Base-by-base conservation (phyloP, 2,113 vertebrate genomes). In the Atherinomorus stipes region DNA sequence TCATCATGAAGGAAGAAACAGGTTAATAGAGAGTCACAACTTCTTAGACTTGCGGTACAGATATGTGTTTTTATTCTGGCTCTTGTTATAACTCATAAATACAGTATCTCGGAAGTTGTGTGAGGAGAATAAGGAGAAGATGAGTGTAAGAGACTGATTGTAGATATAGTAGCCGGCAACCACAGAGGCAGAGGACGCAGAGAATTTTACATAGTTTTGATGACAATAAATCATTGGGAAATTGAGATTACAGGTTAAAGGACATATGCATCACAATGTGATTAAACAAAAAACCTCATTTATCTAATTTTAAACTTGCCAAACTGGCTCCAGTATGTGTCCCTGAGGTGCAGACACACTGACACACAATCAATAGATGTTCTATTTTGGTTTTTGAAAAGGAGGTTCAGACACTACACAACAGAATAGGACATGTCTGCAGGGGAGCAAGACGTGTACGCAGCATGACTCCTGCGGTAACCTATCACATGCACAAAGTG, bases 241-340 rank as follows among this genome's bases (percentile, higher is more conserved):
- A 22, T 21, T 65, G 65, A 78, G 61, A 80, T 80, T 37, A 72
- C 38, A 60, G 62, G 76, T 76, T 42, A 72, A 53, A 69, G 58
- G 15, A 42, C 4, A 42, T 47, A 67, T 47, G 65, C 54, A 19
- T 71, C 51, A 52, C 66, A 71, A 68, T 38, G 73, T 69, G 64
- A 83, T 63, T 71, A 62, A 79, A 63, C 51, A 25, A 57, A 38
- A 40, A 67, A 52, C n/a, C n/a, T n/a, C n/a, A n/a, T n/a, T n/a
- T 71, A 47, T 16, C 50, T 53, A 16, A 28, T 53, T 52, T 13
- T 56, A 13, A 57, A 62, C 13, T 47, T 47, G n/a, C 38, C 51
- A 58, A 71, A 47, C 2, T 63, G 40, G 38, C 12, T 68, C 60
- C 42, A 54, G 15, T 67, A 72, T 47, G 44, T 67, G 47, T 61